Conservation (phyloP, 2,113 vertebrate genomes). For the Cephalopholis sonnerati region DNA sequence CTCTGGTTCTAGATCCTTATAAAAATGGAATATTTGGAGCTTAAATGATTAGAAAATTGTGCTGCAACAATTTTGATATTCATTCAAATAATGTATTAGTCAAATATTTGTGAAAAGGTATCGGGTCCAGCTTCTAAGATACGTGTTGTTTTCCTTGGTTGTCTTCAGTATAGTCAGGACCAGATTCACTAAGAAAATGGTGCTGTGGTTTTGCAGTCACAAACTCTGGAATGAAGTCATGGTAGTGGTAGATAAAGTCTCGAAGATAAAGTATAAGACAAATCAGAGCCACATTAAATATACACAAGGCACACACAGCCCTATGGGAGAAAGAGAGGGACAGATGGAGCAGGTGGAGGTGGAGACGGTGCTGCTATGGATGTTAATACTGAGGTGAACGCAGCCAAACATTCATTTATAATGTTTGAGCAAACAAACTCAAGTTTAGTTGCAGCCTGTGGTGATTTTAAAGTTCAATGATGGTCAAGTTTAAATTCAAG, state of each 20-base stretch:
- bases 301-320: too few species aligned
- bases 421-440: too few species aligned
- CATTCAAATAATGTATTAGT: too few species aligned
- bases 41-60: neutral
- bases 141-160: neutral
- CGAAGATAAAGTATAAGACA: too few species aligned
- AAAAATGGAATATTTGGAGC: neutral
- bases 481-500: too few species aligned
- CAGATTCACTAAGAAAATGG: neutral
- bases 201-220: too few species aligned
- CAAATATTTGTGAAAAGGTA: neutral
- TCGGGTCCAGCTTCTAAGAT: neutral
- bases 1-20: neutral
- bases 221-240: too few species aligned
- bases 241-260: too few species aligned
- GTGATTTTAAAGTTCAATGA: too few species aligned
- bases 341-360: neutral
- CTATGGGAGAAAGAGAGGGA: too few species aligned
- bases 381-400: neutral
- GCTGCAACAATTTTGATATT: neutral
- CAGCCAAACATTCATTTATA: neutral
- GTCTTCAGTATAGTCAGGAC: neutral
- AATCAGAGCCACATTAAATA: too few species aligned
- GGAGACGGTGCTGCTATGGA: neutral
- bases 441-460: too few species aligned